phyloP scores from a whole-genome alignment of 2,797 vertebrate species.

The Erithacus rubecula region DNA sequence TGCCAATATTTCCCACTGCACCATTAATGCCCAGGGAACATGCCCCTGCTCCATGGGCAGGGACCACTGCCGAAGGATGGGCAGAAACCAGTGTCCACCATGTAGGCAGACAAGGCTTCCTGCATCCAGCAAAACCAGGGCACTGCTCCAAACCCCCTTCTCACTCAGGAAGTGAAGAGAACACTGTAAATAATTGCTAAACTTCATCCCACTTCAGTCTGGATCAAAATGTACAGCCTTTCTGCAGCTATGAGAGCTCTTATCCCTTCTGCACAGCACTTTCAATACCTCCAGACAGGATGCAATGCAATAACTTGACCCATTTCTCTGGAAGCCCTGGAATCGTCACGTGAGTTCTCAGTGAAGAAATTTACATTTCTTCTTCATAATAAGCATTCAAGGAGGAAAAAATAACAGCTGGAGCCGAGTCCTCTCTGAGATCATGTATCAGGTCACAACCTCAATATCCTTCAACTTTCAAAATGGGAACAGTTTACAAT shows the following conservation, averaged over 20 bases:
- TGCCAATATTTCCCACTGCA: not conserved
- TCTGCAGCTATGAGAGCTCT: not conserved
- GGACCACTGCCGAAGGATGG: not conserved
- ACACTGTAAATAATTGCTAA: not conserved
- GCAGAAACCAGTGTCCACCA: not conserved
- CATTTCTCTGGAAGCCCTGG: not conserved
- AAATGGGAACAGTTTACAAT: not conserved
- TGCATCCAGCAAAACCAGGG: not conserved
- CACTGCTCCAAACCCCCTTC: not conserved
- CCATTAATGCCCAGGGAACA: not conserved
- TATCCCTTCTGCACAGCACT: not conserved
- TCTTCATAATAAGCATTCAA: not conserved
- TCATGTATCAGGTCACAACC: not conserved
- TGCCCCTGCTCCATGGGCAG: rapidly evolving
- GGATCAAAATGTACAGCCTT: not conserved
- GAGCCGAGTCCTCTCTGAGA: not conserved
- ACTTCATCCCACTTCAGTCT: not conserved
- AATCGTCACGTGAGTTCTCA: not conserved
- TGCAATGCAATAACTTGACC: not conserved
- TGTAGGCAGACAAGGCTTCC: not conserved
- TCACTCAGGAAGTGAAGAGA: not conserved
- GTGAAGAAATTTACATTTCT: not conserved
- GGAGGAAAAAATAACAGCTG: slow-evolving; percentile 4
- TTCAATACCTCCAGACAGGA: not conserved
- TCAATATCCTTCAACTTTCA: not conserved